Conservation (phyloP, 2,888 invertebrate genomes). For the Glyphotaelius pellucidus region DNA sequence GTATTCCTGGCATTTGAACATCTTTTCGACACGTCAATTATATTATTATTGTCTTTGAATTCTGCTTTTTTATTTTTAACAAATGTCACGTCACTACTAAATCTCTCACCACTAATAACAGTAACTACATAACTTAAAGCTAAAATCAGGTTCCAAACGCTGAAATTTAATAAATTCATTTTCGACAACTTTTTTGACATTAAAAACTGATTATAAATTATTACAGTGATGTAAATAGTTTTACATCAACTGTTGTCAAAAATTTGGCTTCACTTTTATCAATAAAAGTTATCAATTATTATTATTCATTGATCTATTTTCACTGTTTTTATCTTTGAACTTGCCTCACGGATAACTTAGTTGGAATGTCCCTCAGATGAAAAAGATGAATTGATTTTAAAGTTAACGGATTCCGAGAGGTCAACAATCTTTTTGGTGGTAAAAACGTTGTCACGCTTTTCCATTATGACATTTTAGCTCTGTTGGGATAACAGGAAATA, state of each 20-base stretch:
- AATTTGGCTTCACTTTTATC: background rate
- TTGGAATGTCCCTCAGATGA: background rate
- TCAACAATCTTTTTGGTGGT: background rate
- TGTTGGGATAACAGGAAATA: background rate
- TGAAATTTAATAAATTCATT: background rate
- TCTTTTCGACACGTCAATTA: slow-evolving; percentile 58
- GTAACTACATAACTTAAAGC: background rate
- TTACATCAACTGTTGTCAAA: background rate
- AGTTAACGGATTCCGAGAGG: slow-evolving; percentile 9
- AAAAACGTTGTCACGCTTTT: background rate
- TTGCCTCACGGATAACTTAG: background rate
- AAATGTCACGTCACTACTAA: background rate
- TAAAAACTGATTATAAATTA: background rate
- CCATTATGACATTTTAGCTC: background rate
- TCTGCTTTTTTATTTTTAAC: background rate
- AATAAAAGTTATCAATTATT: background rate
- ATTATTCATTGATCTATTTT: background rate
- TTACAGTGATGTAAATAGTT: background rate
- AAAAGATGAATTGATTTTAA: background rate
- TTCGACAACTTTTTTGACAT: background rate
- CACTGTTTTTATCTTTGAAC: background rate
- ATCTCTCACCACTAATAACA: background rate
- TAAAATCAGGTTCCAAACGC: background rate
- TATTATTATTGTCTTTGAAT: background rate
- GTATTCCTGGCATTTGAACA: slow-evolving; percentile 72